A percentile compares a stretch with the other conserved stretches of the same genome.
Evolutionary conservation across 2,888 invertebrate species (phyloP).

Genomic region (Cyaniris semiargus): DNA sequence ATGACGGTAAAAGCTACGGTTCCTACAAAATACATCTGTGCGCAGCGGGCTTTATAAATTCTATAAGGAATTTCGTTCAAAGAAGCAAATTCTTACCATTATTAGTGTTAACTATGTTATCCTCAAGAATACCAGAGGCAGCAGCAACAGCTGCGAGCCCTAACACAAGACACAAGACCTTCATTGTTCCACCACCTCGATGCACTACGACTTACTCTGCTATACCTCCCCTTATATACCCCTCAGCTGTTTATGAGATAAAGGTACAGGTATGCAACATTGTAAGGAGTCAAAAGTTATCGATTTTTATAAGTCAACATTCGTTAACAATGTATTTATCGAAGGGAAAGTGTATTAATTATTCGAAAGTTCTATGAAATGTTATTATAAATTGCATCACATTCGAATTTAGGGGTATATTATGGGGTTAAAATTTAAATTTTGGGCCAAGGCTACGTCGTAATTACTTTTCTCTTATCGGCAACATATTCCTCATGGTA

Average conservation of each 20-base stretch:
- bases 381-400: not conserved
- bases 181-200: constrained; percentile 39
- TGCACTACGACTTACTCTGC: not conserved
- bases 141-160: constrained; percentile 43
- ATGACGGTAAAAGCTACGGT: too few species aligned
- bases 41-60: too few species aligned
- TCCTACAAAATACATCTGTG: too few species aligned
- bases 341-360: not conserved
- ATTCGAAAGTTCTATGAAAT: not conserved
- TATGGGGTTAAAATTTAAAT: not conserved
- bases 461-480: too few species aligned
- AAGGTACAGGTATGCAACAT: constrained; percentile 3
- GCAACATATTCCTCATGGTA: too few species aligned
- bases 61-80: too few species aligned
- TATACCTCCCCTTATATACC: constrained; percentile 20
- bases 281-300: constrained; percentile 12
- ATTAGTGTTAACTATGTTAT: constrained; percentile 49
- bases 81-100: constrained; percentile 36
- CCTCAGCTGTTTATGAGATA: constrained; percentile 36
- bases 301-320: not conserved
- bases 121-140: constrained; percentile 40
- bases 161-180: constrained; percentile 41
- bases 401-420: not conserved
- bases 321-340: not conserved
- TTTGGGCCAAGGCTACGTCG: not conserved